Conservation (phyloP, 2,888 invertebrate genomes). For the Caenorhabditis sp. region DNA sequence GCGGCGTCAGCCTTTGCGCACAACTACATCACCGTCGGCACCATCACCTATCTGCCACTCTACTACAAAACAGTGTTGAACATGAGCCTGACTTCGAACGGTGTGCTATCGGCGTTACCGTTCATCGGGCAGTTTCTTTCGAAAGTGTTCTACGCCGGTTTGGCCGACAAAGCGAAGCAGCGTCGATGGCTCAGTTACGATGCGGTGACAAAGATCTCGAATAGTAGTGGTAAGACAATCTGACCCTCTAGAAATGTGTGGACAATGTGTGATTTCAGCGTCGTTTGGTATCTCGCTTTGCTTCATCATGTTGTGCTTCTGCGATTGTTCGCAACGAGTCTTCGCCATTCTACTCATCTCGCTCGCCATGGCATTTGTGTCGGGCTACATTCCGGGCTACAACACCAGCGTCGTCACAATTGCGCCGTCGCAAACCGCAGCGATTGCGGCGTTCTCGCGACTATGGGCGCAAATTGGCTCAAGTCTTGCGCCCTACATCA, state of each 20-base stretch:
- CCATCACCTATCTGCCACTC: constrained; percentile 66
- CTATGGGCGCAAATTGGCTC: constrained; percentile 68
- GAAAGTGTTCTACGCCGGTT: constrained; percentile 63
- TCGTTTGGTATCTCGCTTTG: constrained; percentile 66
- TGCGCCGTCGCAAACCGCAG: constrained; percentile 67
- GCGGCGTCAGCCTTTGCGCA: constrained; percentile 67
- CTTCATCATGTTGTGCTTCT: constrained; percentile 61
- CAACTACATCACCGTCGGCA: constrained; percentile 69
- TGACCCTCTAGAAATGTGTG: too few relatives aligned
- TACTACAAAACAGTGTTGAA: constrained; percentile 67
- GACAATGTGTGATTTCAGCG: constrained; percentile 56
- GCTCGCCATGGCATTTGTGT: constrained; percentile 63
- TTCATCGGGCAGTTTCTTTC: constrained; percentile 67
- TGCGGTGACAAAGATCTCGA: constrained; percentile 61
- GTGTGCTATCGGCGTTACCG: constrained; percentile 67
- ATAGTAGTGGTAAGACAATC: constrained; percentile 64
- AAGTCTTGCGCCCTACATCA: constrained; percentile 64
- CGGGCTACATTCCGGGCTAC: constrained; percentile 70
- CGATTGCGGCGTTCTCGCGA: constrained; percentile 67
- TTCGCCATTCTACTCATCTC: constrained; percentile 62
- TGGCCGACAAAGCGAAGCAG: constrained; percentile 59
- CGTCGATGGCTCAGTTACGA: constrained; percentile 44
- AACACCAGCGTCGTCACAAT: constrained; percentile 69
- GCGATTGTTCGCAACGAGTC: constrained; percentile 56
- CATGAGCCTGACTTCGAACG: constrained; percentile 66